Base-by-base conservation (phyloP, 2,888 invertebrate genomes). In the Caenorhabditis sp. region DNA sequence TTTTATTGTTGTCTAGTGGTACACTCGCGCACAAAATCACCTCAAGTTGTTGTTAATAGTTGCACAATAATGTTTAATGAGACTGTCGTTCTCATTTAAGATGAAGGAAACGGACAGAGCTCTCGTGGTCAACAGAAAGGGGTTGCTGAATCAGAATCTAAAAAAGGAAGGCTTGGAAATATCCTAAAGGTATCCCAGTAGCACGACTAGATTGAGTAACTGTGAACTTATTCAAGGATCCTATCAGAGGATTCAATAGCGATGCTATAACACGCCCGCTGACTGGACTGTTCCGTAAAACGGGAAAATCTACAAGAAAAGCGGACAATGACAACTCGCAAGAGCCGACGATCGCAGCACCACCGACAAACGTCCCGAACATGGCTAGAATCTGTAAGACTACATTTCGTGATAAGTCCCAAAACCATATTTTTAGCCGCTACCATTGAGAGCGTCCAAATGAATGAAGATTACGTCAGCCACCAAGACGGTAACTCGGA, bases 201-300 rank as follows among this genome's bases (percentile, higher is more conserved):
- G 5, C 4, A 19, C n/a, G 8, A 38, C 38, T 38, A n/a, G n/a
- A n/a, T 24, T 2, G n/a, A n/a, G n/a, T n/a, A n/a, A n/a, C n/a
- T n/a, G n/a, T n/a, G n/a, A n/a, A n/a, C n/a, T n/a, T n/a, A 31
- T 26, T 63, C 54, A 54, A 63, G n/a, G 41, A 44, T 16, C 86
- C 86, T 4, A 82, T 85, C 6, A 84, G 80, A 61, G 85, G 86
- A 16, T 74, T 85, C 49, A 82, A 61, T 2, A 82, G 83, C 16
- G 90, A 90, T 28, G 85, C 87, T 5, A 38, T 90, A 19, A 90
- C 90, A 56, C 80, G 90, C 3, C 90, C 90, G 5, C 47, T 90
- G 35, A 87, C 90, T 47, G 89, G 90, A 68, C 56, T 89, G 14
- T 88, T 89, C 58, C 85, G 89, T 5, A 73, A 87, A 31, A 87